phyloP scores from a whole-genome alignment of 2,797 vertebrate species.

The Spizella passerina region DNA sequence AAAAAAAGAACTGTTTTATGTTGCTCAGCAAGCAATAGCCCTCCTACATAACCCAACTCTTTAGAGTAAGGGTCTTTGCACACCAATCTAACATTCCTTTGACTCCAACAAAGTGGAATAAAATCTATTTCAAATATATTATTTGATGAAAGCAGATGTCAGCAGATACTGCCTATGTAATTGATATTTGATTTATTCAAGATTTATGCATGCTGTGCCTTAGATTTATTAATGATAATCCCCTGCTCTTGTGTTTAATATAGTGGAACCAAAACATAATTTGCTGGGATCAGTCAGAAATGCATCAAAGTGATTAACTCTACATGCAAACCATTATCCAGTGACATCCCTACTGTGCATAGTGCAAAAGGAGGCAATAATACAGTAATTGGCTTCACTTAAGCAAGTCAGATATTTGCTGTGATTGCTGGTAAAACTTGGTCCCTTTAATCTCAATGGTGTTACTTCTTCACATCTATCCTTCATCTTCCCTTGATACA shows the following conservation, averaged over 20 bases:
- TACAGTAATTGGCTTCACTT: conserved; percentile 86
- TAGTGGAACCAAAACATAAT: conserved; percentile 88
- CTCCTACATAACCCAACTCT: conserved; percentile 38
- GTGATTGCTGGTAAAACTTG: conserved; percentile 78
- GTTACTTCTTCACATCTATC: conserved; percentile 38
- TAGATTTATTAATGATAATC: conserved; percentile 92
- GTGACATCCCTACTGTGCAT: conserved; percentile 86
- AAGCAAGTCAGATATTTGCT: conserved; percentile 81
- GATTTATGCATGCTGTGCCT: conserved; percentile 88
- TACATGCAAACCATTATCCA: conserved; percentile 88
- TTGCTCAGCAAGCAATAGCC: conserved; percentile 5
- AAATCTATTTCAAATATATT: conserved; percentile 85
- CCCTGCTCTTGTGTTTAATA: conserved; percentile 86
- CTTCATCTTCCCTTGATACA: conserved; percentile 49
- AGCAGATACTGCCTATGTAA: conserved; percentile 86
- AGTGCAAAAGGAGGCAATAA: conserved; percentile 85
- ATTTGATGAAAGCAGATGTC: conserved; percentile 87
- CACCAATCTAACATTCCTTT: conserved; percentile 59
- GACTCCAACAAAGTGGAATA: conserved; percentile 78
- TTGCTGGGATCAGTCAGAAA: conserved; percentile 87
- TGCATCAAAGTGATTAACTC: conserved; percentile 91
- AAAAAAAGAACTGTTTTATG: background rate
- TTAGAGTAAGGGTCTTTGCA: conserved; percentile 55
- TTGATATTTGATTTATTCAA: conserved; percentile 91
- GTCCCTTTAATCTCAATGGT: conserved; percentile 74